phyloP scores from a whole-genome alignment of 2,888 invertebrate species.

The Hydrotaea cyrtoneurina region DNA sequence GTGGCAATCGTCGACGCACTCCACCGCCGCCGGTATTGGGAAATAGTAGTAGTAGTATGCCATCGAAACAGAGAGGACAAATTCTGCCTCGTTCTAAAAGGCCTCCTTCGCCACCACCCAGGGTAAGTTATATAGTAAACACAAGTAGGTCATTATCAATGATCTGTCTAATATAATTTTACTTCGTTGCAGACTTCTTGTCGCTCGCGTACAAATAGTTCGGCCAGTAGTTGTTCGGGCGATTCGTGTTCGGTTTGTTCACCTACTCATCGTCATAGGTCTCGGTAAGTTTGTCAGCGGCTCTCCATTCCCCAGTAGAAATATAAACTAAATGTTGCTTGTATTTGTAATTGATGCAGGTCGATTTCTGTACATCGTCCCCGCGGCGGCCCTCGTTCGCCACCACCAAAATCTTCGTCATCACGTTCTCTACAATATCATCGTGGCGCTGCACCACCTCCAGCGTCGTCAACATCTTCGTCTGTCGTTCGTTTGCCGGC shows the following conservation, averaged over 20 bases:
- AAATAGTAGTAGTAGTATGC: slow-evolving; percentile 39
- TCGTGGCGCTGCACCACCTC: slow-evolving; percentile 71
- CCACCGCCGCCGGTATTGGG: slow-evolving; percentile 73
- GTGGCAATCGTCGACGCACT: slow-evolving; percentile 76
- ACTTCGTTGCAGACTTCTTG: slow-evolving; percentile 75
- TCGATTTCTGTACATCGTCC: slow-evolving; percentile 83
- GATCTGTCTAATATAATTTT: not conserved
- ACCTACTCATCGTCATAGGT: slow-evolving; percentile 82
- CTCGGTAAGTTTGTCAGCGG: slow-evolving; percentile 75
- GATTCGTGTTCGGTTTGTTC: slow-evolving; percentile 93
- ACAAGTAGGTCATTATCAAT: not conserved
- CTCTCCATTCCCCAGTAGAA: not conserved
- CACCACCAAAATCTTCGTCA: slow-evolving; percentile 76
- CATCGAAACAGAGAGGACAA: slow-evolving; percentile 74
- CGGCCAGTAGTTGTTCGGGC: slow-evolving; percentile 91
- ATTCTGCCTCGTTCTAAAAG: slow-evolving; percentile 80
- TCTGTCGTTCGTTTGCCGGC: slow-evolving; percentile 74
- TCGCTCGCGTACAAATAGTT: slow-evolving; percentile 88
- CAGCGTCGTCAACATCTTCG: slow-evolving; percentile 56
- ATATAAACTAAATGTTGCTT: not conserved
- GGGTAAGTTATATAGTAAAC: slow-evolving; percentile 73
- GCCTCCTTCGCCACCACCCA: slow-evolving; percentile 81
- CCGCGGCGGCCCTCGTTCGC: slow-evolving; percentile 80
- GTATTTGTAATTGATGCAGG: slow-evolving; percentile 69
- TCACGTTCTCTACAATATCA: slow-evolving; percentile 75